Evolutionary conservation across 1,140 invertebrate species (phyloP).

Genomic region (Trypoxylus dichotomus): DNA sequence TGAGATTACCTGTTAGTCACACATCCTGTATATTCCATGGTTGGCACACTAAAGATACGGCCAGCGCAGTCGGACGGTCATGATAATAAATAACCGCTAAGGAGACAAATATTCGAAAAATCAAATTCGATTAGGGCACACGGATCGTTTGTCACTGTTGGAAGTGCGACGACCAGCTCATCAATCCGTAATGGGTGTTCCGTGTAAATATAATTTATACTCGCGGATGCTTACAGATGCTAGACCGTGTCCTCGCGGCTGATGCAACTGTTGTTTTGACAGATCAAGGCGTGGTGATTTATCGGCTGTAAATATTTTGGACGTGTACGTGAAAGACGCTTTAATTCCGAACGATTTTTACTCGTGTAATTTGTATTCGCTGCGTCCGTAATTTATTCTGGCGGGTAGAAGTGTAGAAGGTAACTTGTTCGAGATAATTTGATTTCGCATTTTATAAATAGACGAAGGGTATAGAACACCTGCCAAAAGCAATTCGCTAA

Average conservation of each 20-base stretch:
- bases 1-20: no score
- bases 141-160: slow-evolving; percentile 17
- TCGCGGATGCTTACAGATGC: neutral
- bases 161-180: neutral
- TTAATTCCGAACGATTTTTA: slow-evolving; percentile 9
- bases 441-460: neutral
- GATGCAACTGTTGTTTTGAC: slow-evolving; percentile 21
- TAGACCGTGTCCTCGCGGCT: slow-evolving; percentile 10
- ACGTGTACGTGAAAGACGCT: slow-evolving; percentile 4
- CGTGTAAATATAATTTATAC: slow-evolving; percentile 6
- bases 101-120: slow-evolving; percentile 1
- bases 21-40: no score
- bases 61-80: no score
- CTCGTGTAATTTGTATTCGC: slow-evolving; percentile 2
- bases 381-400: neutral
- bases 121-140: neutral
- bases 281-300: slow-evolving; percentile 17
- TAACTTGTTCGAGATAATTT: neutral
- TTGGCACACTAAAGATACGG: no score
- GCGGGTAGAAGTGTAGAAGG: neutral
- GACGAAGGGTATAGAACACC: neutral
- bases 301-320: neutral
- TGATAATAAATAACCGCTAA: neutral
- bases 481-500: neutral
- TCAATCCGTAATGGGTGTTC: slow-evolving; percentile 14